Percentiles rank a stretch among this genome's conserved stretches.
Conservation (phyloP, 2,888 invertebrate species). For the Empis livida region DNA sequence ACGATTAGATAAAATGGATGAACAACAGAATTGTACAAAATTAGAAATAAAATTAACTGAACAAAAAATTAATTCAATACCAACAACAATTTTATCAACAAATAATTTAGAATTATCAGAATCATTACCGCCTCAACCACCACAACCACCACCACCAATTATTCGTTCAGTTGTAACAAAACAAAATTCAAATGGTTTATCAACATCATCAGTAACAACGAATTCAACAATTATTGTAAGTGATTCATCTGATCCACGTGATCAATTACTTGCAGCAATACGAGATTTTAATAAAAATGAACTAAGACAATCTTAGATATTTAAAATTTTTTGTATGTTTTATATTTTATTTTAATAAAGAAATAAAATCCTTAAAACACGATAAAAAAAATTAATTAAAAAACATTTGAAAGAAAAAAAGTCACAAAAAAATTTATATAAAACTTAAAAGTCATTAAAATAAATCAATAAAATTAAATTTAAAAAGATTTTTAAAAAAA, state of each 20-base stretch:
- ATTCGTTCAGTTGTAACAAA: conserved; percentile 15
- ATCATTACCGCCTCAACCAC: conserved; percentile 13
- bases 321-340: not conserved
- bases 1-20: conserved; percentile 11
- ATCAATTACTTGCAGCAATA: not conserved
- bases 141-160: conserved; percentile 29
- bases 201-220: conserved; percentile 8
- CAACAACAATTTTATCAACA: conserved; percentile 9
- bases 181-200: conserved; percentile 11
- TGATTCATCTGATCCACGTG: not conserved
- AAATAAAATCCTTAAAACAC: too few relatives aligned
- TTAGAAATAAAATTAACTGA: conserved; percentile 9
- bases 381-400: too few relatives aligned
- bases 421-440: too few relatives aligned
- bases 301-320: not conserved
- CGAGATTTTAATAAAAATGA: not conserved
- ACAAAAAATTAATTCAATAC: conserved; percentile 6
- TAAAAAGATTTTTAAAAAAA: too few relatives aligned
- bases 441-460: too few relatives aligned
- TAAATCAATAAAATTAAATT: too few relatives aligned
- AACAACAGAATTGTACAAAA: conserved; percentile 9
- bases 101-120: too few relatives aligned
- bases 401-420: too few relatives aligned
- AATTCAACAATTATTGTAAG: too few relatives aligned
- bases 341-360: too few relatives aligned